Percentiles rank a stretch among this genome's conserved stretches.
These are phyloP conservation scores for Habropoda laboriosa DNA, from an alignment of 1,140 invertebrate genomes.

Conservation along the genomic window DNA sequence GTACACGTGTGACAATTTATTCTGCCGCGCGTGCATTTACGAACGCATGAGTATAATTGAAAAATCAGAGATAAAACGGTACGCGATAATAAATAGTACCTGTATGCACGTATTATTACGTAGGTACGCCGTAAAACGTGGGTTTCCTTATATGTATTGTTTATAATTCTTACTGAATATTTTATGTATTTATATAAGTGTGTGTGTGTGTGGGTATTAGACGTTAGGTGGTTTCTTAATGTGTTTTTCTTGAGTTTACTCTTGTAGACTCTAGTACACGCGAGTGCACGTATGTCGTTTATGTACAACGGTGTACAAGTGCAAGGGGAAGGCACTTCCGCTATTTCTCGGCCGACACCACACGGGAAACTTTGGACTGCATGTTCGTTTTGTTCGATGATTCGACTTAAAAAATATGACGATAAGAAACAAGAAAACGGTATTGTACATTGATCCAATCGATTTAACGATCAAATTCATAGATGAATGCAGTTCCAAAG, in stretches of 20 bases:
- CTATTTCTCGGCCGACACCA: constrained; percentile 68
- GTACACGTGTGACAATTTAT: constrained; percentile 73
- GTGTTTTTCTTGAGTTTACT: constrained; percentile 41
- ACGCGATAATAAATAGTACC: constrained; percentile 83
- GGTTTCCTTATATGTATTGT: constrained; percentile 24
- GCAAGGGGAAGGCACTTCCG: constrained; percentile 81
- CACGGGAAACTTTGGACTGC: constrained; percentile 58
- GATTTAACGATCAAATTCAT: background rate
- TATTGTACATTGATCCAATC: too few relatives aligned
- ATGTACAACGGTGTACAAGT: constrained; percentile 79
- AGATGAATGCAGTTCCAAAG: constrained; percentile 14
- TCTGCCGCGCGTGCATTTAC: constrained; percentile 59
- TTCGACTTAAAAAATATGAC: background rate
- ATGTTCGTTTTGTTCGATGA: background rate
- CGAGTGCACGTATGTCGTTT: constrained; percentile 46
- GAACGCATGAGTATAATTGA: constrained; percentile 69
- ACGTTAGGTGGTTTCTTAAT: constrained; percentile 59
- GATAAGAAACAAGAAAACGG: background rate
- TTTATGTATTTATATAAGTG: constrained; percentile 39
- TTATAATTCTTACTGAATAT: constrained; percentile 45
- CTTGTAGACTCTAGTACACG: constrained; percentile 48
- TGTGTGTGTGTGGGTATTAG: constrained; percentile 42
- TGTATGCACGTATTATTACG: constrained; percentile 70
- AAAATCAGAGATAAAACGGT: constrained; percentile 84
- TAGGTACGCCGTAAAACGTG: constrained; percentile 61